Evolutionary conservation across 1,140 invertebrate species (phyloP).

Genomic region (Adelges cooleyi): DNA sequence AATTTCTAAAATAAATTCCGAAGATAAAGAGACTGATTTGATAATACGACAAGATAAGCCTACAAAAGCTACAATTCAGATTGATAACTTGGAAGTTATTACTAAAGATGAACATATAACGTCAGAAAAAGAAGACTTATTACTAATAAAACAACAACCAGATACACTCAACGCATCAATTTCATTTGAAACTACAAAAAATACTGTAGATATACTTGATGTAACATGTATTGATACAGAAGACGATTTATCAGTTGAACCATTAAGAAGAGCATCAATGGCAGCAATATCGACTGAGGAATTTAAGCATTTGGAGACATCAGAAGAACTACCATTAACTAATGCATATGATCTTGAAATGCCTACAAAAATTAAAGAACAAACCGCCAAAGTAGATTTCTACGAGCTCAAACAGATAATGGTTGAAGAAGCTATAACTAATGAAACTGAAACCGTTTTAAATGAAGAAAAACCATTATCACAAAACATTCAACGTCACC

Average conservation of each 20-base stretch:
- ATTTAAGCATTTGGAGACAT: conserved; percentile 1
- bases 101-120: neutral
- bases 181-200: neutral
- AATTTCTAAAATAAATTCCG: conserved; percentile 40
- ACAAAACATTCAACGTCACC: neutral
- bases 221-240: neutral
- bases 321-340: conserved; percentile 6
- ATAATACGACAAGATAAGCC: neutral
- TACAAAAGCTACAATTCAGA: neutral
- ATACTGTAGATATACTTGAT: neutral
- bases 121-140: conserved; percentile 3
- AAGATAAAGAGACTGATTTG: conserved; percentile 40
- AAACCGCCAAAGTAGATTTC: neutral
- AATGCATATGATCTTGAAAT: neutral
- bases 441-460: neutral
- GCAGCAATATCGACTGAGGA: neutral
- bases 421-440: neutral
- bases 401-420: neutral
- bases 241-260: neutral
- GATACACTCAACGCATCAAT: neutral
- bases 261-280: neutral
- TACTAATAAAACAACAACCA: neutral
- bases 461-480: neutral
- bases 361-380: neutral
- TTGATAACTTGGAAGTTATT: conserved; percentile 18